Base-by-base conservation (phyloP, 2,888 invertebrate species). In the Dolichomitus sp. region DNA sequence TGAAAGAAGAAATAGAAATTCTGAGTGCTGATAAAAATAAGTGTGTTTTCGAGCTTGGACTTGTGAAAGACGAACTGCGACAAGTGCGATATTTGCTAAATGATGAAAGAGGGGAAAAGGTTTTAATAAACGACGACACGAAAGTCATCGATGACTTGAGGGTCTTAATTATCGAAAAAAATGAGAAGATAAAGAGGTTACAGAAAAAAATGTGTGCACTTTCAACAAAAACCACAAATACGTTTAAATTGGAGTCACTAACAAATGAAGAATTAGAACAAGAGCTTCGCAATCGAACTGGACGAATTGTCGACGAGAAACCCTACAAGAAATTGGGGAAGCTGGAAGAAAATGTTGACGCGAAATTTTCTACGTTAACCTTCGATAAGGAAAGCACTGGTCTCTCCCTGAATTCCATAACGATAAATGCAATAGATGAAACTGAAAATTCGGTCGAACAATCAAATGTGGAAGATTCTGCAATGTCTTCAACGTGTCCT, bases 21-120 rank as follows among this genome's bases (percentile, higher is more conserved):
- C 70, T 91, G 17, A 74, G 63, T 7, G 52, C 86, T 0, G 88
- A 91, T 11, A 92, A 87, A 27, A 88, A 90, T 76, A 85, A 87
- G 12, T 87, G 81, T 17, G 84, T 81, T 11, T 89, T 89, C 4
- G 86, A 90, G 48, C 79, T 90, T 17, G 63, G 65, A 0, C 23
- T 89, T 9, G 70, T 86, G 0, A 87, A 83, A 30, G 84, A 89
- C 11, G 88, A 89, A 70, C 65, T 91, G 27, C 80, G 85, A 7
- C 72, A 80, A 37, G 50, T 91, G 4, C 86, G 85, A 14, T 72
- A 87, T 9, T 72, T 83, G 3, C 50, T 76, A 63, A 42, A 82
- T 61, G 73, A 57, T 19, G 73, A 84, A 27, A 78, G 66, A 70
- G 82, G 83, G 54, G 84, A 78, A n/a, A 63, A 37, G 17, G 27